phyloP scores from a whole-genome alignment of 30 jellyfish, hydroid and myxozoan species.

The Hydractinia echinata region DNA sequence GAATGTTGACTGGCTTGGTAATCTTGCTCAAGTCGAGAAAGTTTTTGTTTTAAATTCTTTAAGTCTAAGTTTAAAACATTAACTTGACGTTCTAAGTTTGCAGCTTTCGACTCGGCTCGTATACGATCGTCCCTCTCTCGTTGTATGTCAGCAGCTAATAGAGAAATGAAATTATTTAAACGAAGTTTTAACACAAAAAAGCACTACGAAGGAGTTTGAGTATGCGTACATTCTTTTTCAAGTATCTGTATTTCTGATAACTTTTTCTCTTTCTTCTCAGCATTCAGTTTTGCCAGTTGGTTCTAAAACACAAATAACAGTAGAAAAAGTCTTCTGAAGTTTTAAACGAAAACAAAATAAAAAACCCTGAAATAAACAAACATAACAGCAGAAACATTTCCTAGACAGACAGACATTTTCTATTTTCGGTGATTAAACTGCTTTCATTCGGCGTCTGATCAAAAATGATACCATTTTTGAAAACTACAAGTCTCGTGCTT shows the following conservation, averaged over 20 bases:
- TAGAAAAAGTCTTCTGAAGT: not conserved
- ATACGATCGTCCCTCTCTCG: constrained; percentile 71
- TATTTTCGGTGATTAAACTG: no score
- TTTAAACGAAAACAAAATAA: no score
- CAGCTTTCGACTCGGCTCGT: constrained; percentile 87
- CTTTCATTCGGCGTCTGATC: no score
- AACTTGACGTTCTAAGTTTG: constrained; percentile 86
- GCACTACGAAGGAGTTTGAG: not conserved
- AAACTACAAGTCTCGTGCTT: no score
- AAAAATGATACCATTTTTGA: no score
- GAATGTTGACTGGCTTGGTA: constrained; percentile 50
- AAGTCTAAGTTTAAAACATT: constrained; percentile 70
- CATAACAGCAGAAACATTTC: not conserved
- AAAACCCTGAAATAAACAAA: no score
- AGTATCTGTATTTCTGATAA: constrained; percentile 69
- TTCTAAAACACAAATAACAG: constrained; percentile 26
- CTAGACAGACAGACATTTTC: not conserved
- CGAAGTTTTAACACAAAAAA: constrained; percentile 3
- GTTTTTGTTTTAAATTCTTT: constrained; percentile 76
- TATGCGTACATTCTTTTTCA: constrained; percentile 74
- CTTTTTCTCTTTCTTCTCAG: constrained; percentile 75
- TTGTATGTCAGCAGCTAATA: constrained; percentile 62
- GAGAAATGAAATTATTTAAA: not conserved
- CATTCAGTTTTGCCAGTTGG: constrained; percentile 67
- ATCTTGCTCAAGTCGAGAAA: constrained; percentile 66